These are phyloP conservation scores for Acridotheres tristis DNA, from an alignment of 2,797 vertebrate genomes.

Conservation along the genomic window DNA sequence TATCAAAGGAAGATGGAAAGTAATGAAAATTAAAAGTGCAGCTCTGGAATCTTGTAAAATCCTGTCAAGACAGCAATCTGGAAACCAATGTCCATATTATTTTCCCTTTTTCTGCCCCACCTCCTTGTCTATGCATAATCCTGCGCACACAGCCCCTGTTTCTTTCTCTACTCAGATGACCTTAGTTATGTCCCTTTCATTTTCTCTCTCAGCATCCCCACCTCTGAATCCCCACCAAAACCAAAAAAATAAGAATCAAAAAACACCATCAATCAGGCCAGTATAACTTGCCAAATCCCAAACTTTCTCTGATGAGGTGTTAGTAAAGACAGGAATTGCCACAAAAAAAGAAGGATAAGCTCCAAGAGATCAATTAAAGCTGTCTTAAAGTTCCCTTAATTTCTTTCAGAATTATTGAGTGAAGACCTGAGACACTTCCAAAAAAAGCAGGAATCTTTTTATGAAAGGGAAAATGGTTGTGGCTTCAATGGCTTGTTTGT, in stretches of 20 bases:
- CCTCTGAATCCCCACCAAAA: background rate
- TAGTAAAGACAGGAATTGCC: background rate
- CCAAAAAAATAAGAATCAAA: background rate
- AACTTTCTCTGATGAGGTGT: background rate
- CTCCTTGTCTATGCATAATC: background rate
- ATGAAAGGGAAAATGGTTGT: background rate
- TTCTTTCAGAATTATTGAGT: background rate
- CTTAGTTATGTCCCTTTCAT: background rate
- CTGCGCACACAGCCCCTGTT: background rate
- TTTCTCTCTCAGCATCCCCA: background rate
- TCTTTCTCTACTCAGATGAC: background rate
- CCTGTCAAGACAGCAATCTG: slow-evolving; percentile 52
- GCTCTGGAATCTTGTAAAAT: slow-evolving; percentile 66
- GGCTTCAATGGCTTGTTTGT: background rate
- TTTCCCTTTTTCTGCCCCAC: background rate
- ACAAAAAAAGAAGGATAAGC: background rate
- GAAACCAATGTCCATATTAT: slow-evolving; percentile 50
- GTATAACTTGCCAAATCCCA: background rate
- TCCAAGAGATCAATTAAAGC: background rate
- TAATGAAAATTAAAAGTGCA: slow-evolving; percentile 72
- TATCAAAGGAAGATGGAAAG: slow-evolving; percentile 72
- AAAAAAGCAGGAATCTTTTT: background rate
- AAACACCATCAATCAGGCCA: background rate
- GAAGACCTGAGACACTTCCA: background rate
- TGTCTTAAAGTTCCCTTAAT: background rate